These are phyloP conservation scores for Galaxias olidus DNA, from an alignment of 2,797 vertebrate genomes.

Conservation along the genomic window DNA sequence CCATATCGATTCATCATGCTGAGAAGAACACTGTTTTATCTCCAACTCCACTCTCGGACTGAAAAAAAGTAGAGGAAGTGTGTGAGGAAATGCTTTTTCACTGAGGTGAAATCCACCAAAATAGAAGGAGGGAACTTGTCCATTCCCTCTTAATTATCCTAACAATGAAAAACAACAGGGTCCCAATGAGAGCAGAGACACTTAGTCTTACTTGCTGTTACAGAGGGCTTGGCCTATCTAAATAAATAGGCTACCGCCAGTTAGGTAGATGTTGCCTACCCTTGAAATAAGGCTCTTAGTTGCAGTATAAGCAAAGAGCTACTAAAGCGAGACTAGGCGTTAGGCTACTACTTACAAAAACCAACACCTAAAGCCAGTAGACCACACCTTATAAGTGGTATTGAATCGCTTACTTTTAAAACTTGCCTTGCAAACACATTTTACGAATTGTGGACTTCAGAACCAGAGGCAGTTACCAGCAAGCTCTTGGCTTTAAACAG, in stretches of 20 bases:
- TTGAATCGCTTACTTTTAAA: neutral
- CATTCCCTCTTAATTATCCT: conserved; percentile 48
- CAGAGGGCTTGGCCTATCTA: conserved; percentile 8
- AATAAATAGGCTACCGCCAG: no score
- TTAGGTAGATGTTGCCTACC: no score
- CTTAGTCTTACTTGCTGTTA: conserved; percentile 24
- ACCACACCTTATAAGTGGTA: no score
- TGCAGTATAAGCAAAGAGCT: no score
- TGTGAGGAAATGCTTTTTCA: conserved; percentile 53
- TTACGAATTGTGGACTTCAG: neutral
- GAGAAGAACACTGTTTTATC: no score
- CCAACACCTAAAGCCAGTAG: no score
- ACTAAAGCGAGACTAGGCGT: no score
- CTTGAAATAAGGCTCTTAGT: no score
- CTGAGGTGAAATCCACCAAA: conserved; percentile 53
- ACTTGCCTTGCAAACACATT: conserved; percentile 1
- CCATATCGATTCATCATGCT: no score
- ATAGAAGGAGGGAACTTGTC: conserved; percentile 64
- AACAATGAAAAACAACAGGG: conserved; percentile 43
- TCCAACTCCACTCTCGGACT: no score
- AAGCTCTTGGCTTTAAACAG: conserved; percentile 27
- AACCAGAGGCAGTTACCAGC: conserved; percentile 27
- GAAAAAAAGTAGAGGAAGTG: conserved; percentile 7
- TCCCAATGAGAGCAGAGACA: conserved; percentile 29
- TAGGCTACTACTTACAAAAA: no score